phyloP scores from a whole-genome alignment of 2,797 vertebrate species.

The Melanotaenia maccullochi region DNA sequence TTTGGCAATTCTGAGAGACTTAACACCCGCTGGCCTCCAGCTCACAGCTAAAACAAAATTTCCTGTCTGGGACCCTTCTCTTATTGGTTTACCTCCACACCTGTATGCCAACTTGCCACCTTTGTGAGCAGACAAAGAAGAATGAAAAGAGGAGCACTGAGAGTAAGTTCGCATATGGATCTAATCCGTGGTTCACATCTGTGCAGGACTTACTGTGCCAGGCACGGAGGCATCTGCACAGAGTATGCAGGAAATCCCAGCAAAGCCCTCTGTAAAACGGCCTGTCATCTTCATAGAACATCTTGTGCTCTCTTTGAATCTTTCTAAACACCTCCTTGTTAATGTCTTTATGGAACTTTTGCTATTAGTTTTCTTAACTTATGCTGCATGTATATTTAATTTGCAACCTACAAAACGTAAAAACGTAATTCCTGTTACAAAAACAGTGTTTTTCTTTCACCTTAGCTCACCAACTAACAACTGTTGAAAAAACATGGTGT shows the following conservation, averaged over 20 bases:
- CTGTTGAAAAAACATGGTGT: background rate
- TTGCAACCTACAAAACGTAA: background rate
- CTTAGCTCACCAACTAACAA: background rate
- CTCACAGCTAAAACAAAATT: constrained; percentile 19
- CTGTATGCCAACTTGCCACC: constrained; percentile 26
- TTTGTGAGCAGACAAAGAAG: constrained; percentile 15
- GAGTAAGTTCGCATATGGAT: constrained; percentile 17
- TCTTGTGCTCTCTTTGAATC: constrained; percentile 12
- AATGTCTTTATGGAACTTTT: background rate
- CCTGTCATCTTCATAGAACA: constrained; percentile 29
- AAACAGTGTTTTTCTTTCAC: background rate
- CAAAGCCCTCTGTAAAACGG: constrained; percentile 47
- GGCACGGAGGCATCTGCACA: constrained; percentile 34
- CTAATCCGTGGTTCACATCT: constrained; percentile 49
- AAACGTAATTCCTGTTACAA: background rate
- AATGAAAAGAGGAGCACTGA: constrained; percentile 4
- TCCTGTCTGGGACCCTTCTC: constrained; percentile 4
- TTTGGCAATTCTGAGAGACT: constrained; percentile 3
- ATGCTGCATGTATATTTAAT: background rate
- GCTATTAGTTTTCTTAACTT: background rate
- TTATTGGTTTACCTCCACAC: constrained; percentile 30
- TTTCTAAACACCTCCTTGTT: constrained; percentile 1
- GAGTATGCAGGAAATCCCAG: constrained; percentile 39
- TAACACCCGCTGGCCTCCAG: constrained; percentile 14
- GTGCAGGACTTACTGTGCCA: constrained; percentile 42